Evolutionary conservation across 2,113 vertebrate genomes (phyloP).

Genomic region (Leucopsar rothschildi): DNA sequence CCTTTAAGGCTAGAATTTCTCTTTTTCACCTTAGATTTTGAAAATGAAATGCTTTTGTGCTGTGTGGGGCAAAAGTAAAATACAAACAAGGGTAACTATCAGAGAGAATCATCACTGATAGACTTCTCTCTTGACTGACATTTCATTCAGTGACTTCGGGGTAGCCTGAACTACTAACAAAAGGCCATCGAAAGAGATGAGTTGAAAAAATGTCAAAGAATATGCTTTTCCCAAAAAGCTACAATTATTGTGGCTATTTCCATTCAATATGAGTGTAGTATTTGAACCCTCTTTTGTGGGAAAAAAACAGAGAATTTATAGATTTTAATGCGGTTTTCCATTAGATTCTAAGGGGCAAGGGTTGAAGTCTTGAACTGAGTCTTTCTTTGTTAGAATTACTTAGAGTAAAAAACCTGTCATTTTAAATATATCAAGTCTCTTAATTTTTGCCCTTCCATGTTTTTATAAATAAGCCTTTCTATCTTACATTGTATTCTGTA

Average conservation of each 20-base stretch:
- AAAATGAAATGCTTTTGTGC: not conserved
- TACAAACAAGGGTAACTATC: not conserved
- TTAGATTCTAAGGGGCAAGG: not conserved
- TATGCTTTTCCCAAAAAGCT: not conserved
- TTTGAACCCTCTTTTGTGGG: not conserved
- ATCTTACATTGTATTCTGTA: not conserved
- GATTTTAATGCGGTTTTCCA: not conserved
- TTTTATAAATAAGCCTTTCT: not conserved
- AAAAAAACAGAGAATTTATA: not conserved
- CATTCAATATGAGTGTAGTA: not conserved
- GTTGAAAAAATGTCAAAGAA: not conserved
- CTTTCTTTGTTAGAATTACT: not conserved
- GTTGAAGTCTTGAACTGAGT: not conserved
- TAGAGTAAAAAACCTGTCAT: rapidly evolving
- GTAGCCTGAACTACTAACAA: not conserved
- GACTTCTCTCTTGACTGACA: not conserved
- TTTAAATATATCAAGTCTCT: not conserved
- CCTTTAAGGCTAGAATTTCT: not conserved
- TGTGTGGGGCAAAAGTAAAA: not conserved
- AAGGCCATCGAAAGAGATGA: not conserved
- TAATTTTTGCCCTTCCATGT: not conserved
- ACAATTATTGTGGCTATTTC: not conserved
- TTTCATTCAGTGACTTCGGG: not conserved
- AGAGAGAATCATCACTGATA: not conserved
- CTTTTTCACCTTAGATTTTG: not conserved